A percentile compares a stretch with the other conserved stretches of the same genome.
phyloP scores from a whole-genome alignment of 2,888 invertebrate species.

The Parelbella ahira region DNA sequence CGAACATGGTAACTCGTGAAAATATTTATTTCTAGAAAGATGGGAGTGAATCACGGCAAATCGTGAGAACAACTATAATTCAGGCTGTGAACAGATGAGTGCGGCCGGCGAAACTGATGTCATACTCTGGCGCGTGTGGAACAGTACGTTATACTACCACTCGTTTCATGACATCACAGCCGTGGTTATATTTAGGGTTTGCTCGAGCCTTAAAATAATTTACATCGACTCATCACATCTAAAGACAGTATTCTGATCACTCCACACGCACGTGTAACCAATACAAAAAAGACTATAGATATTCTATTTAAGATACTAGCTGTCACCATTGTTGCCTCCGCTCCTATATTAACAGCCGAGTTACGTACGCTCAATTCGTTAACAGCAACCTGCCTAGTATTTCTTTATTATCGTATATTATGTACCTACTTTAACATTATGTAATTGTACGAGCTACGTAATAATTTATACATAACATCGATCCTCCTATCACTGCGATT shows the following conservation, averaged over 20 bases:
- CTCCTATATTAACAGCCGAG: slow-evolving; percentile 1
- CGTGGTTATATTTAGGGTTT: slow-evolving; percentile 63
- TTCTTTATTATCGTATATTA: too few species aligned
- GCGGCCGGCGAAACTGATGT: slow-evolving; percentile 63
- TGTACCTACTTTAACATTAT: too few species aligned
- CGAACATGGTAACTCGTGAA: slow-evolving; percentile 8
- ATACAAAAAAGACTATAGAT: slow-evolving; percentile 13
- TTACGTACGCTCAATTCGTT: too few species aligned
- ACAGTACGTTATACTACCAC: slow-evolving; percentile 60
- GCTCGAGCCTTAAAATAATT: slow-evolving; percentile 70
- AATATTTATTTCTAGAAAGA: slow-evolving; percentile 24
- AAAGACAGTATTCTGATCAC: slow-evolving; percentile 22
- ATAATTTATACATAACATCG: too few species aligned
- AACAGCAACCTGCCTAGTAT: too few species aligned
- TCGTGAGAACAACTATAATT: slow-evolving; percentile 57
- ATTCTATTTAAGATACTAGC: slow-evolving; percentile 11
- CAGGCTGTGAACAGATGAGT: slow-evolving; percentile 55
- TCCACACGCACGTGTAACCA: slow-evolving; percentile 12
- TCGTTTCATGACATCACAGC: slow-evolving; percentile 71
- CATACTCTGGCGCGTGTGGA: slow-evolving; percentile 65
- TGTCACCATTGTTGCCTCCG: slow-evolving; percentile 2
- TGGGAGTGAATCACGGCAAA: slow-evolving; percentile 22
- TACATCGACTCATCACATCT: slow-evolving; percentile 22
- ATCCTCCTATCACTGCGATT: too few species aligned
- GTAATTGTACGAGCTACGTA: too few species aligned